These are phyloP conservation scores for Nothoprocta perdicaria DNA, from an alignment of 2,113 vertebrate genomes.

Conservation along the genomic window DNA sequence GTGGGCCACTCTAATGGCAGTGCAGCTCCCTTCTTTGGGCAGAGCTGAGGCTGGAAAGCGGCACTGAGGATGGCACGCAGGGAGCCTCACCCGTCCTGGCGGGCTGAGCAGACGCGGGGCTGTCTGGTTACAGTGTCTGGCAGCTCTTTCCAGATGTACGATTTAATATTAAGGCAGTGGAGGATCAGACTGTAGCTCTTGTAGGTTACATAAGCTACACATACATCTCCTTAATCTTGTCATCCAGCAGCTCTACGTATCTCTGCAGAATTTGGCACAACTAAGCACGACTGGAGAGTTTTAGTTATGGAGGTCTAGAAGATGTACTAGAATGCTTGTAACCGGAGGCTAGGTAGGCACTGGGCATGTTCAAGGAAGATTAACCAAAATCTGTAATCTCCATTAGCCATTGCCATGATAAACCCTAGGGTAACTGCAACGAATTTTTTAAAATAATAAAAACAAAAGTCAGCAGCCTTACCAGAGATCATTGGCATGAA, in stretches of 20 bases:
- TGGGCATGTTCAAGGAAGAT: accelerated
- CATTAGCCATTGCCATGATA: neutral
- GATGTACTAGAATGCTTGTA: neutral
- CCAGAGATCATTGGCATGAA: neutral
- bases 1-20: accelerated
- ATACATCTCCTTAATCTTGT: neutral
- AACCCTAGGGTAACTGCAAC: neutral
- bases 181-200: neutral
- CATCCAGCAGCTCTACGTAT: neutral
- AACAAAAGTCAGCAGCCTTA: neutral
- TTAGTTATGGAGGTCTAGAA: accelerated
- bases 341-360: neutral
- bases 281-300: neutral
- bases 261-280: conserved; percentile 52
- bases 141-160: neutral
- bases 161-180: neutral
- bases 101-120: accelerated
- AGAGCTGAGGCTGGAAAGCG: neutral
- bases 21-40: neutral
- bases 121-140: neutral
- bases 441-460: neutral
- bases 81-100: accelerated
- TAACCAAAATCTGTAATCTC: neutral
- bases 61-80: accelerated
- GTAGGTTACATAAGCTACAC: neutral